Evolutionary conservation across 2,113 vertebrate genomes (phyloP).

Genomic region (Accipiter cooperii): DNA sequence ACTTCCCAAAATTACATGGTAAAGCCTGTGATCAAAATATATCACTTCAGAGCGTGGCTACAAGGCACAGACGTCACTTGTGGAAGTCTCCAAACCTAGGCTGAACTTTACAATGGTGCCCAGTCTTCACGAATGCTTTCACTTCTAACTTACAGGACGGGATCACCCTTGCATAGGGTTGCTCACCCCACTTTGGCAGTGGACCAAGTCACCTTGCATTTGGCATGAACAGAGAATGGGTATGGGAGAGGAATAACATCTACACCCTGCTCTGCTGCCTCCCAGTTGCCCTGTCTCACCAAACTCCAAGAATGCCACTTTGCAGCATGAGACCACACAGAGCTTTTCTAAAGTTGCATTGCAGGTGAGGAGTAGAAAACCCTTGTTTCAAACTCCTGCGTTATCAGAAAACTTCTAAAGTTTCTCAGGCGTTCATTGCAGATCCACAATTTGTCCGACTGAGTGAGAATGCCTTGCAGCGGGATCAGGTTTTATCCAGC

Average conservation of each 20-base stretch:
- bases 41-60: not conserved
- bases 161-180: not conserved
- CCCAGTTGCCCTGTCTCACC: not conserved
- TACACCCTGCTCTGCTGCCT: not conserved
- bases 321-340: not conserved
- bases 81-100: not conserved
- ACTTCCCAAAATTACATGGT: not conserved
- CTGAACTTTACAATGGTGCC: not conserved
- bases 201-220: not conserved
- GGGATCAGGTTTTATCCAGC: not conserved
- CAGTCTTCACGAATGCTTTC: not conserved
- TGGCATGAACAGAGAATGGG: not conserved
- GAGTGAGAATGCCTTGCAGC: not conserved
- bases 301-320: not conserved
- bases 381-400: not conserved
- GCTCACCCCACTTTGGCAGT: not conserved
- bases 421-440: not conserved
- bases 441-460: fast-evolving
- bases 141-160: not conserved
- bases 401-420: constrained; percentile 3
- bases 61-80: not conserved
- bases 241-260: not conserved
- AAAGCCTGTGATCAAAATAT: not conserved
- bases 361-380: not conserved
- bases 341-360: not conserved